phyloP scores from a whole-genome alignment of 2,113 vertebrate species.

The Diglossa brunneiventris region DNA sequence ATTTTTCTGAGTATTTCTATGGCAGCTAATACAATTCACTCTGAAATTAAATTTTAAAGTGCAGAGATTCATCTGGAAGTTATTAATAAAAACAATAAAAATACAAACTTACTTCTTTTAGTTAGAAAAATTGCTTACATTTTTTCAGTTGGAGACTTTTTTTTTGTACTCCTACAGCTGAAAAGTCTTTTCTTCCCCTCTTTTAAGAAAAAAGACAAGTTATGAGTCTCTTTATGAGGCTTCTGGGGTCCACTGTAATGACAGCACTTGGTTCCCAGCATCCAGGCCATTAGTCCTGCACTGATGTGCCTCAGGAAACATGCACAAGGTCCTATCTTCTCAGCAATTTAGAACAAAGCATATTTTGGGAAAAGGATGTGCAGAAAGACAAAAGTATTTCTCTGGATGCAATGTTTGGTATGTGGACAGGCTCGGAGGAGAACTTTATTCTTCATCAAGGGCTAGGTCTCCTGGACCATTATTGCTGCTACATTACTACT shows the following conservation, averaged over 20 bases:
- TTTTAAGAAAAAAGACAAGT: neutral
- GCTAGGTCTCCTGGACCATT: neutral
- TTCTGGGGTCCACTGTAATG: neutral
- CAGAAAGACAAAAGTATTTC: neutral
- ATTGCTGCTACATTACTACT: neutral
- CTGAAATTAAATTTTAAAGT: constrained; percentile 25
- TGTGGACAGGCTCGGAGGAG: neutral
- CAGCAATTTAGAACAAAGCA: neutral
- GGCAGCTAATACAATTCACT: neutral
- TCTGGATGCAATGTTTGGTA: neutral
- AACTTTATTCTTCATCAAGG: neutral
- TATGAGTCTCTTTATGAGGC: neutral
- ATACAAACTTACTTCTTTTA: neutral
- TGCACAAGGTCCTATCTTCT: neutral
- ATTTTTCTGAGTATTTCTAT: neutral
- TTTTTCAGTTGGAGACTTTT: constrained; percentile 9
- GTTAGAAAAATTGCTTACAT: neutral
- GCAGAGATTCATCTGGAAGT: constrained; percentile 44
- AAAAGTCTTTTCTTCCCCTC: neutral
- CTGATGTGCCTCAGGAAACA: neutral
- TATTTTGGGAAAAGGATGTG: neutral
- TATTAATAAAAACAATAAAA: constrained; percentile 45
- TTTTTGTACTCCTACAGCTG: neutral
- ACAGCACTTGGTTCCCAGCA: neutral
- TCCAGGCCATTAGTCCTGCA: neutral